These are phyloP conservation scores for Tetrax tetrax DNA, from an alignment of 2,113 vertebrate genomes.

Conservation along the genomic window DNA sequence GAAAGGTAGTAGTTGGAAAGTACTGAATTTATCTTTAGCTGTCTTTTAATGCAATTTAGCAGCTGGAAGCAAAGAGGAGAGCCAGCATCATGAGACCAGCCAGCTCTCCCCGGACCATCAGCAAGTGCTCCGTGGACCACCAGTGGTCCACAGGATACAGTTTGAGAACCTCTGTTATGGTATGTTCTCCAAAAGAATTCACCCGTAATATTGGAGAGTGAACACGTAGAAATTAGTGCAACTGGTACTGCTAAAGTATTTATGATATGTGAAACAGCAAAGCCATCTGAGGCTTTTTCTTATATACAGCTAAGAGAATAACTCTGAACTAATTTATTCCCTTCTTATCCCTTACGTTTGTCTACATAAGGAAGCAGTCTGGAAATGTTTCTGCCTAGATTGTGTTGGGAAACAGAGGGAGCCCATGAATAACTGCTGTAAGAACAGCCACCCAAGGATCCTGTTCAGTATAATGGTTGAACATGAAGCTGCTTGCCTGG, in stretches of 20 bases:
- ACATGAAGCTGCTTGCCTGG: neutral
- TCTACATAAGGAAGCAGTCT: neutral
- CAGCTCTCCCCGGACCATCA: constrained; percentile 58
- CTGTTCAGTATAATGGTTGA: neutral
- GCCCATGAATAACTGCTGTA: neutral
- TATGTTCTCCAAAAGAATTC: constrained; percentile 58
- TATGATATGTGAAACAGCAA: constrained; percentile 30
- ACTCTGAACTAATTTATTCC: constrained; percentile 32
- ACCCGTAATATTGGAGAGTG: neutral
- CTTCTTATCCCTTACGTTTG: neutral
- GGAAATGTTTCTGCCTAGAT: neutral
- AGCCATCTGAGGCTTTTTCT: constrained; percentile 41
- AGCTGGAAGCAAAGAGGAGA: constrained; percentile 66
- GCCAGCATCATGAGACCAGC: constrained; percentile 55
- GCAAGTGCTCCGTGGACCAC: constrained; percentile 45
- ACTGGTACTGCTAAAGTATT: neutral
- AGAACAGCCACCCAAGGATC: neutral
- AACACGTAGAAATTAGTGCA: neutral
- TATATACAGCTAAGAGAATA: neutral
- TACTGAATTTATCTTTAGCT: constrained; percentile 53
- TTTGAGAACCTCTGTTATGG: constrained; percentile 72
- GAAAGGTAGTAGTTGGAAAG: constrained; percentile 18
- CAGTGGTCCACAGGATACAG: constrained; percentile 66
- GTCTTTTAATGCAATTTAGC: constrained; percentile 66
- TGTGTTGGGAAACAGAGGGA: neutral